Percentiles rank a stretch among this genome's conserved stretches.
Conservation (phyloP, 2,113 vertebrate species). For the Leucoraja erinaceus region DNA sequence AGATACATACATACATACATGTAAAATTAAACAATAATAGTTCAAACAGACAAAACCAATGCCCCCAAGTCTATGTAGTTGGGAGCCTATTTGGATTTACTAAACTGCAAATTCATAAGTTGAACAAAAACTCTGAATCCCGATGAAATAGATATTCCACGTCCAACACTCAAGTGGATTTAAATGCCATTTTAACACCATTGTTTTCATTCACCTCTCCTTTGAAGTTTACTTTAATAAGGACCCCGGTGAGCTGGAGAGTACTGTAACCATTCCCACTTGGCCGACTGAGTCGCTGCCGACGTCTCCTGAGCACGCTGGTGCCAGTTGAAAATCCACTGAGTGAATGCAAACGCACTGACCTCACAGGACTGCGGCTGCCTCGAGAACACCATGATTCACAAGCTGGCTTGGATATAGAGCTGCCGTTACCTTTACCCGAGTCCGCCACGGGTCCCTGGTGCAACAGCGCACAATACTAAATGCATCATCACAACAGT, state of each 20-base stretch:
- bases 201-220: conserved; percentile 5
- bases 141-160: not conserved
- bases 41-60: too few relatives aligned
- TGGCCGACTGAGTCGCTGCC: not conserved
- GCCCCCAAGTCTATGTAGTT: too few relatives aligned
- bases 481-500: not conserved
- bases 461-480: not conserved
- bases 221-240: not conserved
- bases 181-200: not conserved
- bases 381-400: not conserved
- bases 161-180: not conserved
- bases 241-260: not conserved
- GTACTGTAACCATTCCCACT: conserved; percentile 19
- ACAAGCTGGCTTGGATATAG: not conserved
- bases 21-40: too few relatives aligned
- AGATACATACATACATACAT: too few relatives aligned
- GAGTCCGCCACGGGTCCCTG: not conserved
- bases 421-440: not conserved
- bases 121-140: not conserved
- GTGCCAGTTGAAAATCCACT: not conserved
- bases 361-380: not conserved
- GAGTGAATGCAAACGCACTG: not conserved
- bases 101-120: not conserved
- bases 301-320: not conserved
- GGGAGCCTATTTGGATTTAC: too few relatives aligned